Base-by-base conservation (phyloP, 2,113 vertebrate species). In the rabbit (Oryctolagus cuniculus) region DNA sequence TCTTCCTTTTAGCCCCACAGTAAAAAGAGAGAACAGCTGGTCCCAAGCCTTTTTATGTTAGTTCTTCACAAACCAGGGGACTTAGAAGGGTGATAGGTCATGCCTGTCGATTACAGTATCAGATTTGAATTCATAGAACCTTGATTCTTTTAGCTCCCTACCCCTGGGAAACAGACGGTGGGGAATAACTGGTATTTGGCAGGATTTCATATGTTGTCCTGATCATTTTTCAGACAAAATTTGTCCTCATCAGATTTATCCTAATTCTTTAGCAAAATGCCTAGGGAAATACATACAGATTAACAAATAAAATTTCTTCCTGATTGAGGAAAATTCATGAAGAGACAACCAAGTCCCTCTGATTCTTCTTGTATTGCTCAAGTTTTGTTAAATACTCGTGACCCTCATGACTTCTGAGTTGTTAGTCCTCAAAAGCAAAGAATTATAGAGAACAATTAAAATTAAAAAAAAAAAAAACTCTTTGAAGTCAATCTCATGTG, bases 241-340 rank as follows among this genome's bases (percentile, higher is more conserved):
- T 19, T 85, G 31, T 78, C 67, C 8, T 93, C 17, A 73, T 84
- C 55, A 72, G 15, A 83, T 87, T 72, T 90, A 29, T 80, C 10
- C 19, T 88, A 90, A 77, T 93, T 91, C 78, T 87, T 90, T 58
- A 93, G 53, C 19, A 94, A 94, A 85, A 70, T 70, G 7, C 83
- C 79, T 61, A 49, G 36, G 77, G 82, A 16, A 94, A 78, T 87
- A 38, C 75, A 66, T 15, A 93, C 6, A 95, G 27, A 80, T 38
- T 44, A 83, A 89, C 72, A 2, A 63, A 73, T 36, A 72, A 10
- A 79, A 78, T 94, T 61, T 87, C 15, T 82, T 82, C 27, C 25
- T 67, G 19, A 78, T 24, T 93, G 15, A 95, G 83, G 19, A 86
- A 82, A 89, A 69, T 4, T 81, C 29, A 49, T 15, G n/a, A 78